Evolutionary conservation across 2,113 vertebrate species (phyloP).

Genomic region (Tricholaema leucomelas): DNA sequence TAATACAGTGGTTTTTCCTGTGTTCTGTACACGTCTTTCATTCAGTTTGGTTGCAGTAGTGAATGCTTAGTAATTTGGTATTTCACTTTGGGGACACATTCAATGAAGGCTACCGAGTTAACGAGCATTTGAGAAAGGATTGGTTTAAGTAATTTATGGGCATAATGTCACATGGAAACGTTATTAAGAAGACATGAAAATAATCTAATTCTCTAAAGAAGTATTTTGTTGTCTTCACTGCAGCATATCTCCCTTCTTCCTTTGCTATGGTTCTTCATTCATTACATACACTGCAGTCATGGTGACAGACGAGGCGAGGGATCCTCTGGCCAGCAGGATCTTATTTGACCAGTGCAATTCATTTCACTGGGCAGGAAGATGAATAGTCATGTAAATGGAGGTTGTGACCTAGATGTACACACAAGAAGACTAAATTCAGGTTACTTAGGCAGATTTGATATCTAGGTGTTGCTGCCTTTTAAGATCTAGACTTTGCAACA

Average conservation of each 20-base stretch:
- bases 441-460: background rate
- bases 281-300: background rate
- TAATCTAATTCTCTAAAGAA: background rate
- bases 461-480: background rate
- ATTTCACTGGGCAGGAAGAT: background rate
- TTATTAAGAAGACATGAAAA: background rate
- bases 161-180: background rate
- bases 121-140: background rate
- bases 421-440: background rate
- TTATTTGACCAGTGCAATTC: background rate
- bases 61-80: background rate
- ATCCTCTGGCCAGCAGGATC: background rate
- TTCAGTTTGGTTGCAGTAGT: background rate
- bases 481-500: background rate
- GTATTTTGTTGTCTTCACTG: background rate
- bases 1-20: background rate
- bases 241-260: background rate
- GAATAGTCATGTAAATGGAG: background rate
- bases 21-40: background rate
- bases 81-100: background rate
- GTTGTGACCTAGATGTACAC: background rate
- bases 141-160: background rate
- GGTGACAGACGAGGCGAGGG: background rate
- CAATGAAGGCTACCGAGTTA: background rate
- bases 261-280: background rate